Evolutionary conservation across 2,113 vertebrate genomes (phyloP).

Genomic region (Pedionomus torquatus): DNA sequence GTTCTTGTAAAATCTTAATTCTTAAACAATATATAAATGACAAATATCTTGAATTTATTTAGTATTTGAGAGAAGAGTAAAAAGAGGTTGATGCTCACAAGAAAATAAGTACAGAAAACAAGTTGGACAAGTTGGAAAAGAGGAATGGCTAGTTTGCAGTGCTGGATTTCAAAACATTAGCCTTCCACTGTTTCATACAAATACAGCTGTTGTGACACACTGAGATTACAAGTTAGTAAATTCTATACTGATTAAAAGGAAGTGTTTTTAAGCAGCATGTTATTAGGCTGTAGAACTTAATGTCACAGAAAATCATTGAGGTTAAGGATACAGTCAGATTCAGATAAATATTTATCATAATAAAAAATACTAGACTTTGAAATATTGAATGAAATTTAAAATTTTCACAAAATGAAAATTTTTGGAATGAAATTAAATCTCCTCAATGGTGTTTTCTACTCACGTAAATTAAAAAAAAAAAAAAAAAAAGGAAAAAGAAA

Average conservation of each 20-base stretch:
- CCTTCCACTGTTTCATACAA: background rate
- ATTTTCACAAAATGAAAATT: background rate
- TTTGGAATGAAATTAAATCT: background rate
- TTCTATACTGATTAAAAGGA: background rate
- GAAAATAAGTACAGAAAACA: background rate
- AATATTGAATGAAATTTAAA: background rate
- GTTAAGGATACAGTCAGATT: background rate
- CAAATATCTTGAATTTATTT: background rate
- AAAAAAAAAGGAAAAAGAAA: no score
- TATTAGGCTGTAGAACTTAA: background rate
- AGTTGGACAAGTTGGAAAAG: background rate
- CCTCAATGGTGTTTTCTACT: background rate
- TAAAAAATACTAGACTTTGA: background rate
- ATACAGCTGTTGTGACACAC: background rate
- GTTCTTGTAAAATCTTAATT: background rate
- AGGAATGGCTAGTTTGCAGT: background rate
- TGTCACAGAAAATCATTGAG: background rate
- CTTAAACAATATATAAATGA: background rate
- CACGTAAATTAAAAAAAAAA: background rate
- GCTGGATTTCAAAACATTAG: background rate
- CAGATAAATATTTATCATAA: background rate
- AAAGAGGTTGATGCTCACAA: background rate
- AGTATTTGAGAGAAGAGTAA: background rate
- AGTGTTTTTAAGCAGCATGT: background rate
- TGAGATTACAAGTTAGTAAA: background rate